phyloP scores from a whole-genome alignment of 1,140 invertebrate genomes.

The Acyrthosiphon pisum region DNA sequence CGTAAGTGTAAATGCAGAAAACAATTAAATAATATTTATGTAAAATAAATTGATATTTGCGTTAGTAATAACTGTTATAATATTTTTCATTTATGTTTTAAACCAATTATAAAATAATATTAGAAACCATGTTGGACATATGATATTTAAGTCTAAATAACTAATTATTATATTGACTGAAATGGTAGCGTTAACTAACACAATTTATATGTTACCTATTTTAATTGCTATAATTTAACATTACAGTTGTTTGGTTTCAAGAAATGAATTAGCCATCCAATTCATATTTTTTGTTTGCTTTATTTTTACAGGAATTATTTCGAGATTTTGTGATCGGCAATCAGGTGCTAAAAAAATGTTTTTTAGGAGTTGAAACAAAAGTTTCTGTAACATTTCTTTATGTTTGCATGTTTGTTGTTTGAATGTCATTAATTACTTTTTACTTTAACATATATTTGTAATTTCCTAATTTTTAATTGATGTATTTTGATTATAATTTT shows the following conservation, averaged over 20 bases:
- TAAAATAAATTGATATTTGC: not conserved
- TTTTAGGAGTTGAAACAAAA: slow-evolving; percentile 39
- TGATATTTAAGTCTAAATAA: not conserved
- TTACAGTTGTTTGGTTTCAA: slow-evolving; percentile 21
- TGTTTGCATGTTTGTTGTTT: slow-evolving; percentile 48
- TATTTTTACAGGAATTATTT: slow-evolving; percentile 57
- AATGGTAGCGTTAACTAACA: not conserved
- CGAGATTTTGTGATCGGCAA: slow-evolving; percentile 52
- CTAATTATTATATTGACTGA: not conserved
- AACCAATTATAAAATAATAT: slow-evolving; percentile 21
- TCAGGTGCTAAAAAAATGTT: slow-evolving; percentile 55
- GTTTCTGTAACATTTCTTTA: slow-evolving; percentile 34
- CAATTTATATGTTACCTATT: not conserved
- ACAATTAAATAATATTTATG: not conserved
- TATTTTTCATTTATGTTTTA: not conserved
- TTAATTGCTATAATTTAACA: slow-evolving; percentile 11
- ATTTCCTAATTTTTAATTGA: not conserved
- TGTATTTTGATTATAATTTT: not conserved
- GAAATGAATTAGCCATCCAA: slow-evolving; percentile 30
- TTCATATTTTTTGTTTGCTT: slow-evolving; percentile 49
- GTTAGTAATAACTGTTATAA: not conserved
- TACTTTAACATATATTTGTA: not conserved
- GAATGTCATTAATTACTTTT: slow-evolving; percentile 13
- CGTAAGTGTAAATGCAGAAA: not conserved
- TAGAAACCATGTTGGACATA: not conserved